Base-by-base conservation (phyloP, 1,140 invertebrate species). In the Scylla paramamosain region DNA sequence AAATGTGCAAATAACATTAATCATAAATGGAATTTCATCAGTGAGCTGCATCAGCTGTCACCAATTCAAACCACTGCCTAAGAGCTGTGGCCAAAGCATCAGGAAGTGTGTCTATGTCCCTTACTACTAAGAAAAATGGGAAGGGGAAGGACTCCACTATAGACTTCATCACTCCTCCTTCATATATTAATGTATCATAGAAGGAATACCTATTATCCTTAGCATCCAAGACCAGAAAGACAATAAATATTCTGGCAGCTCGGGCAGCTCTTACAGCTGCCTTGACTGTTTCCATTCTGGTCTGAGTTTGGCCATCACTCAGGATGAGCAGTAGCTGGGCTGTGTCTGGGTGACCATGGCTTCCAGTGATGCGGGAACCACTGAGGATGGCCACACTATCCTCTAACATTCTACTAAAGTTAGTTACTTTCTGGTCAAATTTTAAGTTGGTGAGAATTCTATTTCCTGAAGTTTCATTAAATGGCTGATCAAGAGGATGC, bases 1-100 rank as follows among this genome's bases (percentile, higher is more conserved):
- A 67, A 48, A 67, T 67, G 4, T 67, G 59, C 20, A 6, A 8
- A 67, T 4, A 67, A 10, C 3, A 25, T 8, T 25, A 67, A 25
- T 67, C 20, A 67, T 67, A 20, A 25, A 67, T 48, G 59, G 59
- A 8, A 25, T 4, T 16, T 67, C 7, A 14, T 90, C 67, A 90
- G 10, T 96, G 96, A 77, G 94, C 86, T 31, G 96, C 96, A 91
- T 96, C 96, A 48, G 96, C 96, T 25, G 98, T 98, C 20, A 99
- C 98, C 92, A 99, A 97, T 98, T 99, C 99, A 97, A 99, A 99
- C 99, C 99, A 99, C 97, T 99, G 99, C 95, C 99, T 97, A 82
- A 99, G 97, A 2, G 99, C 99, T 97, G 99, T 99, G 96, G 99
- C 99, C 8, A 99, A 97, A 7, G 99, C 98, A 88, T 97, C 97